Conservation (phyloP, 2,113 vertebrate genomes). For the Chascanopsetta lugubris region DNA sequence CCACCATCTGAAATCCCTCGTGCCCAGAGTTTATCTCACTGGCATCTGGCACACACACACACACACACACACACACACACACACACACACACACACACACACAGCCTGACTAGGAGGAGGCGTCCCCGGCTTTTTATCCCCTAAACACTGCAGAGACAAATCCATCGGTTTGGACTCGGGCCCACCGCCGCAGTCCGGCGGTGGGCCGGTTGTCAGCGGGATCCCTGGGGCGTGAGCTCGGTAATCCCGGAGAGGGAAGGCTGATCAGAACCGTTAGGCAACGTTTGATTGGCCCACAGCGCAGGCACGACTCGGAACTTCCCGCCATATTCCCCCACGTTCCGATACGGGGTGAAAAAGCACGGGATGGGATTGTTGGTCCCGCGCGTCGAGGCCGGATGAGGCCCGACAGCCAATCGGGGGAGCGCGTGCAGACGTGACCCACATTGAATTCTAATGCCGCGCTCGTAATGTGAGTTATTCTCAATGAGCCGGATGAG, state of each 20-base stretch:
- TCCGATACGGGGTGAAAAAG: too few species aligned
- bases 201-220: constrained; percentile 39
- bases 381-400: too few species aligned
- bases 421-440: too few species aligned
- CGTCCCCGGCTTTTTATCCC: constrained; percentile 64
- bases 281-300: constrained; percentile 10
- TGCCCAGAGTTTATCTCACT: constrained; percentile 30
- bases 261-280: constrained; percentile 3
- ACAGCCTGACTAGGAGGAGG: constrained; percentile 26
- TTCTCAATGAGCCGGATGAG: too few species aligned
- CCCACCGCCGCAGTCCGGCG: background rate
- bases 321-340: too few species aligned
- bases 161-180: constrained; percentile 39
- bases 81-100: constrained; percentile 22
- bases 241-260: constrained; percentile 35
- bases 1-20: constrained; percentile 21
- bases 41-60: constrained; percentile 42
- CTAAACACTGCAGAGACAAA: constrained; percentile 52
- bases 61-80: constrained; percentile 6
- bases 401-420: too few species aligned
- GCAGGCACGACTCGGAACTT: too few species aligned
- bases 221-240: constrained; percentile 18
- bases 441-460: too few species aligned
- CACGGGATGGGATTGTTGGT: too few species aligned
- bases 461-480: too few species aligned